Evolutionary conservation across 92 coral and sea anemone species (phyloP), one percentile per base, ranked within the genome.

Genomic region (Nematostella vectensis): DNA sequence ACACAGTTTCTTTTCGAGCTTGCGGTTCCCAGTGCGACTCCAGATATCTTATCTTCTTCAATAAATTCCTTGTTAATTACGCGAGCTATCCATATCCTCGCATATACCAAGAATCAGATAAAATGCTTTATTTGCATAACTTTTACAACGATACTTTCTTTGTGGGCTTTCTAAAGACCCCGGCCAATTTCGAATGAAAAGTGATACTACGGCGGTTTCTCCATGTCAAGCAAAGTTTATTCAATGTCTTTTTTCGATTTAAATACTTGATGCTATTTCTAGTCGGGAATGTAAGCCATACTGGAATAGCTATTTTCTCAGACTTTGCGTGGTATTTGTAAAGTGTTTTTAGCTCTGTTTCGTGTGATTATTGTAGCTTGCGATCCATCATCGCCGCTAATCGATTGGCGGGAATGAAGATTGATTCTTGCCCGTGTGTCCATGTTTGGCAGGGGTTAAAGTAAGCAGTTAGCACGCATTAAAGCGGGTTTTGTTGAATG

Each of bases 391-490:
- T 43, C 61, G 25, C 51, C 27, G 23, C 27, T 65, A 65, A 65
- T 65, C 71, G 71, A 54, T 65, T 29, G 71, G 36, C 29, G 45
- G 44, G 4, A 45, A 45, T 45, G 11, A 4, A 45, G 51, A 16
- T 6, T 54, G 63, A 55, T 55, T 43, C 27, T 54, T 10, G 40
- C 29, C 61, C 72, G 55, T 55, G 48, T 66, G 72, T 4, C 11
- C 0, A 10, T 66, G 72, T 66, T 64, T 66, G 44, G 54, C 47
- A 21, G 72, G 72, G 63, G 72, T 53, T 40, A 66, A 66, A 66
- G 57, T 66, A 66, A 66, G 72, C 72, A 66, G 49, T 55, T 65
- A 65, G 36, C 40, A 23, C 26, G 63, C 45, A 40, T 66, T 66
- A 66, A 47, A 55, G 45, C 62, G 47, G 63, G 62, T 66, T 66